Base-by-base conservation (phyloP, 2,797 vertebrate genomes). In the Ctenosaura bakeri region DNA sequence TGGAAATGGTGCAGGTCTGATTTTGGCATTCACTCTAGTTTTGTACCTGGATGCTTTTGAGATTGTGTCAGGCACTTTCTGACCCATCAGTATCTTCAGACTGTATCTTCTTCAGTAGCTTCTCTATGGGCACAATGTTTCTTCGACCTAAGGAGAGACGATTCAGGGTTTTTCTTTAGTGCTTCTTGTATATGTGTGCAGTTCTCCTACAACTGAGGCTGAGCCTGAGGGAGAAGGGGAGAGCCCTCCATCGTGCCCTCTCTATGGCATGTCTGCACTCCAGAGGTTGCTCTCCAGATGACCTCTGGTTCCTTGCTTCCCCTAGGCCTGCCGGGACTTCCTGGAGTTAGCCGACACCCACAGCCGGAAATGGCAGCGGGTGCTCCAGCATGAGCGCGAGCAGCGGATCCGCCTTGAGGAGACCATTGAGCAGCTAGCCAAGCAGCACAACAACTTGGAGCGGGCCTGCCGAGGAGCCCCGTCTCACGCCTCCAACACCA, bases 371-470 rank as follows among this genome's bases (percentile, higher is more conserved):
- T 99, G 99, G 99, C 99, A 99, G 96, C 98, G 98, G n/a, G 98
- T 98, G 0, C 98, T 99, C 95, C 99, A 99, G 97, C 98, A 99
- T 98, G 99, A 99, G 97, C 98, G 98, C 64, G 99, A 99, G 96
- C 99, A 99, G 97, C 97, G 99, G 0, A 96, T 97, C 90, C 99
- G 98, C 89, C 98, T 99, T 96, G 99, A 99, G 95, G 99, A 99
- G 95, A 99, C 99, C 95, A 99, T 99, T 16, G 99, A 99, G 97
- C 99, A 99, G 97, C 88, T 99, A 94, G 99, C 99, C 96, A 99
- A 99, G 95, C 99, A 99, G 96, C 99, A 99, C 97, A 99, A 99
- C 97, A 99, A 98, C 97, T 97, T 99, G 94, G 99, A 99, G 95
- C 97, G 98, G 16, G 99, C 99, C 97, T 99, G 99, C 97, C 98